phyloP scores from a whole-genome alignment of 2,797 vertebrate species.

The Crotalus adamanteus region DNA sequence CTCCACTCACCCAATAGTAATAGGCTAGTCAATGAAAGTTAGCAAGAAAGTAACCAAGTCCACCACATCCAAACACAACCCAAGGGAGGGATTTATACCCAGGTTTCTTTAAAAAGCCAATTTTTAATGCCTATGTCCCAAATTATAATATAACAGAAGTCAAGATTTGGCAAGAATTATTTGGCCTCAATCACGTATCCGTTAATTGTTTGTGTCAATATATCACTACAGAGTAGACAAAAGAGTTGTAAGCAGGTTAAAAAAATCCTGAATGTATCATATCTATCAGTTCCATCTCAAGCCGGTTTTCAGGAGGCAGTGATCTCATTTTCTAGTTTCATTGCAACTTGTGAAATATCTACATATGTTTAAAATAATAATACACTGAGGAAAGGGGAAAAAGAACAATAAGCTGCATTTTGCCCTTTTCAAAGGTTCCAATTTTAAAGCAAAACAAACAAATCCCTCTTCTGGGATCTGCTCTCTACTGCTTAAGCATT shows the following conservation, averaged over 20 bases:
- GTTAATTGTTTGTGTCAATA: not conserved
- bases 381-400: not conserved
- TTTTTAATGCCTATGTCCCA: not conserved
- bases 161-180: not conserved
- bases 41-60: not conserved
- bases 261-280: not conserved
- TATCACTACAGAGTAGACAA: not conserved
- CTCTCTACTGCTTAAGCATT: conserved; percentile 13
- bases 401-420: not conserved
- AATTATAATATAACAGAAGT: not conserved
- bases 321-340: not conserved
- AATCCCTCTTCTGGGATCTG: conserved; percentile 27
- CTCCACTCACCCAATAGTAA: not conserved
- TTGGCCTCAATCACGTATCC: not conserved
- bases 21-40: not conserved
- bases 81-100: not conserved
- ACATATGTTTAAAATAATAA: not conserved
- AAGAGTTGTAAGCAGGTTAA: not conserved
- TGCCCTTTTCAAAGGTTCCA: conserved; percentile 41
- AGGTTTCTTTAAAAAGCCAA: not conserved
- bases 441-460: conserved; percentile 49
- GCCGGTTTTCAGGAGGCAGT: not conserved
- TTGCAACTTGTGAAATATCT: not conserved
- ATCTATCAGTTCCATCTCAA: not conserved
- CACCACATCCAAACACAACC: not conserved